A percentile compares a stretch with the other conserved stretches of the same genome.
These are phyloP conservation scores for Ametastegia equiseti DNA, from an alignment of 2,888 invertebrate genomes.

Conservation along the genomic window DNA sequence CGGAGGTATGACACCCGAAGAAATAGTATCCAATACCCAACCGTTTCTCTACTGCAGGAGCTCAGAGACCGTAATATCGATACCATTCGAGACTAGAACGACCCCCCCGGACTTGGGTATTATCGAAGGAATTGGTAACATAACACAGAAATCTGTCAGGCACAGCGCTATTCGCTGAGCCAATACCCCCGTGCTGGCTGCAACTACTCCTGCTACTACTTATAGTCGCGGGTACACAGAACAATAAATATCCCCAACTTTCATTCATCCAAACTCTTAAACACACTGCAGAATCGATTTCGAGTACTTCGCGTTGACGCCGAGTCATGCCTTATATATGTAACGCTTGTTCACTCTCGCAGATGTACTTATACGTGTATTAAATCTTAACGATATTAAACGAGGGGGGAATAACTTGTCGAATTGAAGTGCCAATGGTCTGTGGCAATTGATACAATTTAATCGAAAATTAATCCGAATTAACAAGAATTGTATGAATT, in stretches of 20 bases:
- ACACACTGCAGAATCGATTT: neutral
- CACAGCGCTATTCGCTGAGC: constrained; percentile 8
- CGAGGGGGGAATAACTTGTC: too few relatives aligned
- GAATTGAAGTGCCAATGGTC: too few relatives aligned
- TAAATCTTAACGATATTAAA: too few relatives aligned
- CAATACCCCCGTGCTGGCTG: neutral
- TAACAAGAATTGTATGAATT: too few relatives aligned
- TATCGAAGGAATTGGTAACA: constrained; percentile 16
- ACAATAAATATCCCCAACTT: constrained; percentile 33
- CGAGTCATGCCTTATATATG: neutral
- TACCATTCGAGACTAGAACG: constrained; percentile 27
- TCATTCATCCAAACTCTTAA: neutral
- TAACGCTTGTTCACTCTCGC: neutral
- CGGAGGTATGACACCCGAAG: constrained; percentile 43
- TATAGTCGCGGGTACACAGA: neutral
- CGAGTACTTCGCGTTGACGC: neutral
- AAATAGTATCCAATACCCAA: constrained; percentile 36
- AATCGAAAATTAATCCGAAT: too few relatives aligned
- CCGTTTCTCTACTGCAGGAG: neutral
- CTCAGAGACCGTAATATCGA: constrained; percentile 31
- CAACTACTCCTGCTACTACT: too few relatives aligned
- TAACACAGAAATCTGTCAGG: constrained; percentile 28
- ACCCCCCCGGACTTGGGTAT: neutral
- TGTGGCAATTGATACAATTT: too few relatives aligned
- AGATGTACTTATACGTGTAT: neutral